phyloP scores from a whole-genome alignment of 2,888 invertebrate genomes.

The Idaea aversata region DNA sequence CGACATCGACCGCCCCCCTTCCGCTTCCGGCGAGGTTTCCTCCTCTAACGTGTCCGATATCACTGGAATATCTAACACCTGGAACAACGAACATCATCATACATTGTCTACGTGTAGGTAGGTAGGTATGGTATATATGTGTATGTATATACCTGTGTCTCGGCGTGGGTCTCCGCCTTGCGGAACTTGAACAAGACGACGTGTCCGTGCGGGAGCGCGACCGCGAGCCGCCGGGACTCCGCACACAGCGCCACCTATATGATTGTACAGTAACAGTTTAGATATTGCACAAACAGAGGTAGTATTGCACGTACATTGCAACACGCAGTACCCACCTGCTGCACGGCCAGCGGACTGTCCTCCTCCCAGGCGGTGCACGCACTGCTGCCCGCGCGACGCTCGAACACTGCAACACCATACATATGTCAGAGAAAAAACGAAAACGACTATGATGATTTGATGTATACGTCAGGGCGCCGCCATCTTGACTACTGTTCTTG shows the following conservation, averaged over 20 bases:
- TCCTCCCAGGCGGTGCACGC: slow-evolving; percentile 80
- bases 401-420: slow-evolving; percentile 60
- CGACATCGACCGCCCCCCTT: slow-evolving; percentile 74
- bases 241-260: slow-evolving; percentile 92
- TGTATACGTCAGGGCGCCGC: no score
- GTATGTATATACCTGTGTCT: slow-evolving; percentile 84
- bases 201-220: slow-evolving; percentile 96
- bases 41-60: slow-evolving; percentile 85
- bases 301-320: no score
- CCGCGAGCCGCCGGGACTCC: slow-evolving; percentile 91
- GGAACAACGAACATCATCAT: slow-evolving; percentile 25
- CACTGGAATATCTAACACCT: slow-evolving; percentile 94
- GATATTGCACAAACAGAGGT: no score
- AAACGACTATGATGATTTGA: no score
- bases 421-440: no score
- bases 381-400: slow-evolving; percentile 68
- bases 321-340: slow-evolving; percentile 43
- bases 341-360: slow-evolving; percentile 94
- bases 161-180: slow-evolving; percentile 91
- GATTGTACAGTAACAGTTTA: no score
- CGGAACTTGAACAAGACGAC: slow-evolving; percentile 97
- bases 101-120: no score
- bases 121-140: no score
- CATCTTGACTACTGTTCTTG: no score
- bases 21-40: slow-evolving; percentile 90